These are phyloP conservation scores for Epizoanthus stellaris DNA, from an alignment of 92 coral and sea anemone genomes.

Conservation along the genomic window DNA sequence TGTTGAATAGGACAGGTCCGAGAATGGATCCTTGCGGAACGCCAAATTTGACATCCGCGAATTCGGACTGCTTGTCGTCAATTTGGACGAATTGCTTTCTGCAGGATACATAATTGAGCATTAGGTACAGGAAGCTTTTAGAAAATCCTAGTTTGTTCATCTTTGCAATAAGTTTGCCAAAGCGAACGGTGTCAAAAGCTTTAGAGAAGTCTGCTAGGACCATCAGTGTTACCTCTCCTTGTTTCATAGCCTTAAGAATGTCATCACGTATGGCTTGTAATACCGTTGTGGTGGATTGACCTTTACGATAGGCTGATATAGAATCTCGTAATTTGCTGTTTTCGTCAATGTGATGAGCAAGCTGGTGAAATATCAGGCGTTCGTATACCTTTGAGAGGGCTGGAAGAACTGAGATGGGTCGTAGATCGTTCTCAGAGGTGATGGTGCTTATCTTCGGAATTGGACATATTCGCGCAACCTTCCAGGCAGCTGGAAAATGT, in stretches of 20 bases:
- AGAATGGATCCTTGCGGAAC: conserved; percentile 38
- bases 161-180: conserved; percentile 25
- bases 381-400: conserved; percentile 46
- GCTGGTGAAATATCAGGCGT: conserved; percentile 28
- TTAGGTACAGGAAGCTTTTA: conserved; percentile 2
- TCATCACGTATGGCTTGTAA: conserved; percentile 55
- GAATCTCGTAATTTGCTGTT: background rate
- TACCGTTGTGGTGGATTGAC: conserved; percentile 57
- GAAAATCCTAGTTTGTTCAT: conserved; percentile 30
- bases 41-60: conserved; percentile 14
- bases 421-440: conserved; percentile 27
- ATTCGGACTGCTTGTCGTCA: conserved; percentile 22
- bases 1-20: conserved; percentile 30
- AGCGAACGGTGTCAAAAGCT: conserved; percentile 37
- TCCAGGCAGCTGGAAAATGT: conserved; percentile 27
- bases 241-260: conserved; percentile 59
- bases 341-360: conserved; percentile 26
- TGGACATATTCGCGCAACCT: conserved; percentile 26
- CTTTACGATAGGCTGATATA: conserved; percentile 46
- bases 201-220: conserved; percentile 51
- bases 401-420: conserved; percentile 40
- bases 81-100: conserved; percentile 30
- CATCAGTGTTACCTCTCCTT: conserved; percentile 44
- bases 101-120: conserved; percentile 15
- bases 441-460: conserved; percentile 24